These are phyloP conservation scores for Scolopax rusticola DNA, from an alignment of 2,797 vertebrate genomes.

Conservation along the genomic window DNA sequence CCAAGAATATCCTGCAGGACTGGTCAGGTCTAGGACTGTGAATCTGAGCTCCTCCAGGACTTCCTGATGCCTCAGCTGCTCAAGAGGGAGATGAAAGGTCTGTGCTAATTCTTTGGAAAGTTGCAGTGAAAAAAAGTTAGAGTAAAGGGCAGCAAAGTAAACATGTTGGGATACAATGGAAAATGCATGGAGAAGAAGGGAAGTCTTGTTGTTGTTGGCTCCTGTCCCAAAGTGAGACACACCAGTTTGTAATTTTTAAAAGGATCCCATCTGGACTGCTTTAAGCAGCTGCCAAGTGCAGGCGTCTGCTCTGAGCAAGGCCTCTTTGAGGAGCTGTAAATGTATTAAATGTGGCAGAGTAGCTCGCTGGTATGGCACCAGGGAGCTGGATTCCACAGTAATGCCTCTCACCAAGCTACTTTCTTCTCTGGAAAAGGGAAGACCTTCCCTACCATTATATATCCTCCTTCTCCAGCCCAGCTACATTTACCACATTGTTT, in stretches of 20 bases:
- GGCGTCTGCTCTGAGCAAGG: slow-evolving; percentile 60
- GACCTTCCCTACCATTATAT: neutral
- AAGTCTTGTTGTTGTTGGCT: slow-evolving; percentile 70
- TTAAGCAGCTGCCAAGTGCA: slow-evolving; percentile 68
- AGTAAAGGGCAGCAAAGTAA: slow-evolving; percentile 71
- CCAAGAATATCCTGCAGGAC: slow-evolving; percentile 1
- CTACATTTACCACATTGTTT: fast-evolving
- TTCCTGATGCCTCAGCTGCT: slow-evolving; percentile 40
- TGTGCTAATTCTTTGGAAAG: slow-evolving; percentile 43
- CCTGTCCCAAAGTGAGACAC: slow-evolving; percentile 68
- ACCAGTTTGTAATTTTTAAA: slow-evolving; percentile 69
- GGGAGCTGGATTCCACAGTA: neutral
- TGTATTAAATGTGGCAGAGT: neutral
- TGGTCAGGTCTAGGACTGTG: neutral
- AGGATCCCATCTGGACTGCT: slow-evolving; percentile 73
- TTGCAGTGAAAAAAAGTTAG: slow-evolving; percentile 57
- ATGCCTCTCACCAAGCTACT: neutral
- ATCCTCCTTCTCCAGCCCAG: neutral
- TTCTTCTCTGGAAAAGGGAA: neutral
- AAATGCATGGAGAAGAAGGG: slow-evolving; percentile 64
- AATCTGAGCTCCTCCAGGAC: neutral
- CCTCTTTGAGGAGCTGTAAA: slow-evolving; percentile 63
- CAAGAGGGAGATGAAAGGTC: slow-evolving; percentile 55
- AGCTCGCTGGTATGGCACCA: slow-evolving; percentile 22
- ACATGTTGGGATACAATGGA: slow-evolving; percentile 73